phyloP scores from a whole-genome alignment of 53 echinoderm and acorn worm genomes.

The Actinopyga echinites region DNA sequence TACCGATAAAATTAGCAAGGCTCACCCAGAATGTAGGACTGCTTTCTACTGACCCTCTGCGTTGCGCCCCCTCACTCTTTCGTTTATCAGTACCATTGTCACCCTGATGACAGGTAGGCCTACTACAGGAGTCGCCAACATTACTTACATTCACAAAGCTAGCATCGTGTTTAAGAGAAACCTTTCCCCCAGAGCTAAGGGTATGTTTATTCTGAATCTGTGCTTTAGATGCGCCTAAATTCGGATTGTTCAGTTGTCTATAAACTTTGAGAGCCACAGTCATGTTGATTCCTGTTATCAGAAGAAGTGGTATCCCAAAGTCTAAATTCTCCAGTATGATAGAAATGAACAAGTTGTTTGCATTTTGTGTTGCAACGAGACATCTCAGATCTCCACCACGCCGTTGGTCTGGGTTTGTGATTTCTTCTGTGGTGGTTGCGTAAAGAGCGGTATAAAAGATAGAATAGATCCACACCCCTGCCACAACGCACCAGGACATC shows the following conservation, averaged over 20 bases:
- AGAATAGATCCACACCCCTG: constrained; percentile 14
- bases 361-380: neutral
- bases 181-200: too few relatives aligned
- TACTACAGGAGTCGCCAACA: too few relatives aligned
- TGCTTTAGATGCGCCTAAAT: too few relatives aligned
- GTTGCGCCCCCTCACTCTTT: too few relatives aligned
- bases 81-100: too few relatives aligned
- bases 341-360: neutral
- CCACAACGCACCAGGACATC: neutral
- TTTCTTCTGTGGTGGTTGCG: constrained; percentile 9
- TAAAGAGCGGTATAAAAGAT: neutral
- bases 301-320: neutral
- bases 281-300: neutral
- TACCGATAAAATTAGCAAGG: too few relatives aligned
- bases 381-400: neutral
- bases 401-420: neutral
- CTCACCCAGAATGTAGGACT: too few relatives aligned
- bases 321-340: constrained; percentile 8
- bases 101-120: too few relatives aligned
- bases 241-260: neutral
- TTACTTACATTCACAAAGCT: too few relatives aligned
- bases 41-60: too few relatives aligned
- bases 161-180: too few relatives aligned
- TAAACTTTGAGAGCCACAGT: neutral
- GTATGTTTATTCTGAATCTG: too few relatives aligned